Percentiles rank a stretch among this genome's conserved stretches.
These are phyloP conservation scores for Gopherus flavomarginatus DNA, from an alignment of 2,113 vertebrate genomes.

Conservation along the genomic window DNA sequence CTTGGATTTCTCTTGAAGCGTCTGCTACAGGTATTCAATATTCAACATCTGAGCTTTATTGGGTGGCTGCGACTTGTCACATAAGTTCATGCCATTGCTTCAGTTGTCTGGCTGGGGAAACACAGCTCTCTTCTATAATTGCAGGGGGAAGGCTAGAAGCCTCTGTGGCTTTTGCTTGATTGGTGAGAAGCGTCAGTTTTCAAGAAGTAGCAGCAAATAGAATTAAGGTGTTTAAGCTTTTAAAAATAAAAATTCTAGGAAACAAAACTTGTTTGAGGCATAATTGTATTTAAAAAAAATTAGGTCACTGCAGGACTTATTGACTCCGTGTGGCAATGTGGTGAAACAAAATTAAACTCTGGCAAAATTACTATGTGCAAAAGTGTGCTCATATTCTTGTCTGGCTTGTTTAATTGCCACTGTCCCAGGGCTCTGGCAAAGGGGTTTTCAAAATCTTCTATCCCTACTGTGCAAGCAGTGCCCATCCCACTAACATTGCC, in stretches of 20 bases:
- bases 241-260: neutral
- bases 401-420: neutral
- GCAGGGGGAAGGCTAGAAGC: neutral
- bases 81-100: neutral
- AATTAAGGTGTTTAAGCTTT: accelerated
- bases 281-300: neutral
- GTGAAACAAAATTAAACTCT: neutral
- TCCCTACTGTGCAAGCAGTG: neutral
- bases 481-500: neutral
- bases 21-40: neutral
- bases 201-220: neutral
- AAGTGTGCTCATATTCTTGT: neutral
- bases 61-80: accelerated
- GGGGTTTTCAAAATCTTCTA: neutral
- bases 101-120: neutral
- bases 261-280: neutral
- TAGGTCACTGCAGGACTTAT: neutral
- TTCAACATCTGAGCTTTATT: neutral
- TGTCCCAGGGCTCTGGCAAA: neutral
- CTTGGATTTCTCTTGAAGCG: neutral
- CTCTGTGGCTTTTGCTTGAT: neutral
- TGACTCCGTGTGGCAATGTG: neutral
- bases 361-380: neutral
- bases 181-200: neutral
- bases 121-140: neutral